Evolutionary conservation across 2,113 vertebrate genomes (phyloP).

Genomic region (Myiozetetes cayanensis): DNA sequence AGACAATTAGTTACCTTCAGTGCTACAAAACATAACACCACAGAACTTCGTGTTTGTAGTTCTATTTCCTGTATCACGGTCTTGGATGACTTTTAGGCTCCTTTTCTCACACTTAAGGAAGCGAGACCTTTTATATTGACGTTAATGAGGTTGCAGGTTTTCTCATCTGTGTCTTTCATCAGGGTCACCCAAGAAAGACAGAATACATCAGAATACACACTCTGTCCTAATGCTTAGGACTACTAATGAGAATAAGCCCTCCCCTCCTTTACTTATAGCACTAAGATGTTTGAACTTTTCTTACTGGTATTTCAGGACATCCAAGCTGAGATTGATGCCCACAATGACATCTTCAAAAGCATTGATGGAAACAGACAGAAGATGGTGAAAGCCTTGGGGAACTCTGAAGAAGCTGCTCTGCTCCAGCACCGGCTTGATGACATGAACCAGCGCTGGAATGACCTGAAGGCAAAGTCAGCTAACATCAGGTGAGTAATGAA

Average conservation of each 20-base stretch:
- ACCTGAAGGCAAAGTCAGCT: constrained; percentile 91
- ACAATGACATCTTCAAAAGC: constrained; percentile 97
- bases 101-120: not conserved
- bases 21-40: not conserved
- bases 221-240: not conserved
- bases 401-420: constrained; percentile 90
- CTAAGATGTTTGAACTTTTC: not conserved
- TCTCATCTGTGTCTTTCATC: not conserved
- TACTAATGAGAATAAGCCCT: not conserved
- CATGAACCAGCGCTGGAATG: constrained; percentile 98
- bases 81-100: not conserved
- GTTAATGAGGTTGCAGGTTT: not conserved
- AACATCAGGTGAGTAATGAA: constrained; percentile 83
- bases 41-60: not conserved
- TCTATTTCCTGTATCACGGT: not conserved
- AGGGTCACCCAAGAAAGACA: not conserved
- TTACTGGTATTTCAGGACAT: constrained; percentile 84
- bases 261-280: not conserved
- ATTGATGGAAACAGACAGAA: constrained; percentile 94
- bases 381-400: constrained; percentile 96
- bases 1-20: not conserved
- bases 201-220: too few species aligned
- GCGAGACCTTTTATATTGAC: not conserved
- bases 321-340: constrained; percentile 98
- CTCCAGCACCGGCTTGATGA: constrained; percentile 95